Evolutionary conservation across 2,888 invertebrate species (phyloP).

Genomic region (Julus scandinavius): DNA sequence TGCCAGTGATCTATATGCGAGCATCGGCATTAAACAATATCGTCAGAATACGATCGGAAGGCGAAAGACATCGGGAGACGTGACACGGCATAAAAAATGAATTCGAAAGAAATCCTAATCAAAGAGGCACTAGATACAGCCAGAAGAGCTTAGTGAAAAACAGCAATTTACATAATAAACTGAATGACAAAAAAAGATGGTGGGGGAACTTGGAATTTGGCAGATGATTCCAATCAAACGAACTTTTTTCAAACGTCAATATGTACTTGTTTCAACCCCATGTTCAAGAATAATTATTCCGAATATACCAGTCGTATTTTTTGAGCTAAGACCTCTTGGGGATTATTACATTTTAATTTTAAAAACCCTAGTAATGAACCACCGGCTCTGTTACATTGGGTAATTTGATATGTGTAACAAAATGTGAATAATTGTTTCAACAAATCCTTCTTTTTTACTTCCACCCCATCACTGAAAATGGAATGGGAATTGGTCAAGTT

Average conservation of each 20-base stretch:
- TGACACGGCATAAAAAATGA: constrained; percentile 41
- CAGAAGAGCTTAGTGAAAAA: constrained; percentile 44
- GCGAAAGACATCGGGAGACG: constrained; percentile 34
- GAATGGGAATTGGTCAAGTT: too few species aligned
- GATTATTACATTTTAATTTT: too few species aligned
- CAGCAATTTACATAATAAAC: constrained; percentile 42
- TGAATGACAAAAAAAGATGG: constrained; percentile 7
- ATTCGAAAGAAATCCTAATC: constrained; percentile 33
- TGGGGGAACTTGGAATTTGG: background rate
- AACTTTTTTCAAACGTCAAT: background rate
- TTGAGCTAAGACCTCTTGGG: too few species aligned
- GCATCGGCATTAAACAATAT: constrained; percentile 40
- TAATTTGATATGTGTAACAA: too few species aligned
- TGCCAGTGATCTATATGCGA: constrained; percentile 34
- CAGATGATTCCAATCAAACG: background rate
- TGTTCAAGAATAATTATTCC: too few species aligned
- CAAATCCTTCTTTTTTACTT: too few species aligned
- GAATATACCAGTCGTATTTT: too few species aligned
- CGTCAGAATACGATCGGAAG: constrained; percentile 5
- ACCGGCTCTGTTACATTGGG: too few species aligned
- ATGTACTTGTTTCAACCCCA: too few species aligned
- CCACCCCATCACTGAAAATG: too few species aligned
- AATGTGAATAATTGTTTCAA: too few species aligned
- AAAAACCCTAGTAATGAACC: too few species aligned
- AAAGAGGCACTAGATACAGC: background rate